These are phyloP conservation scores for Tipula confusa DNA, from an alignment of 2,888 invertebrate species.

Conservation along the genomic window DNA sequence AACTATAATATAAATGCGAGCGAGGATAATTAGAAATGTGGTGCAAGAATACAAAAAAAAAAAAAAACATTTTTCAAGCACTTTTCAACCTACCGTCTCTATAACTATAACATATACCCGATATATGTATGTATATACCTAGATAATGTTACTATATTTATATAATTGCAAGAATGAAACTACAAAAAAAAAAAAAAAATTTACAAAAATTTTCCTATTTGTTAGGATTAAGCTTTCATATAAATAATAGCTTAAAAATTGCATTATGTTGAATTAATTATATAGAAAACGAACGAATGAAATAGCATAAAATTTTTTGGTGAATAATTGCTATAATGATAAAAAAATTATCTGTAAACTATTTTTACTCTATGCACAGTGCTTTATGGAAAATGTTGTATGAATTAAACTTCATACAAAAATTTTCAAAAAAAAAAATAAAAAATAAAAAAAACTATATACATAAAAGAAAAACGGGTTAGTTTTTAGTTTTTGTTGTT, in stretches of 20 bases:
- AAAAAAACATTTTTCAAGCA: not conserved
- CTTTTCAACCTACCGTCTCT: not conserved
- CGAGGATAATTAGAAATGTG: not conserved
- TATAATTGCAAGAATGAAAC: not conserved
- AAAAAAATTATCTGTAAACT: constrained; percentile 20
- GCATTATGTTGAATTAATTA: constrained; percentile 25
- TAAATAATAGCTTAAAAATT: not conserved
- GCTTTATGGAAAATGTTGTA: not conserved
- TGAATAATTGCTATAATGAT: not conserved
- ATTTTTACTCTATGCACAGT: not conserved
- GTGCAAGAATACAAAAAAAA: not conserved
- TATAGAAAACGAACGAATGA: not conserved
- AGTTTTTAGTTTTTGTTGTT: not conserved
- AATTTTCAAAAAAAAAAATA: too few species aligned
- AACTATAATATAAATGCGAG: not conserved
- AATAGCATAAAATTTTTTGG: not conserved
- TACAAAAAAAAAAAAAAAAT: not conserved
- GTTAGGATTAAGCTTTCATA: constrained; percentile 9
- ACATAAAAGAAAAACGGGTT: not conserved
- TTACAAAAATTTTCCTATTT: not conserved
- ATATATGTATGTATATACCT: not conserved
- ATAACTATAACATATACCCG: not conserved
- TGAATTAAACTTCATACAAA: not conserved
- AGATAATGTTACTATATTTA: not conserved
- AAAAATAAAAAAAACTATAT: too few species aligned